Base-by-base conservation (phyloP, 2,113 vertebrate species). In the Hepsetus odoe region DNA sequence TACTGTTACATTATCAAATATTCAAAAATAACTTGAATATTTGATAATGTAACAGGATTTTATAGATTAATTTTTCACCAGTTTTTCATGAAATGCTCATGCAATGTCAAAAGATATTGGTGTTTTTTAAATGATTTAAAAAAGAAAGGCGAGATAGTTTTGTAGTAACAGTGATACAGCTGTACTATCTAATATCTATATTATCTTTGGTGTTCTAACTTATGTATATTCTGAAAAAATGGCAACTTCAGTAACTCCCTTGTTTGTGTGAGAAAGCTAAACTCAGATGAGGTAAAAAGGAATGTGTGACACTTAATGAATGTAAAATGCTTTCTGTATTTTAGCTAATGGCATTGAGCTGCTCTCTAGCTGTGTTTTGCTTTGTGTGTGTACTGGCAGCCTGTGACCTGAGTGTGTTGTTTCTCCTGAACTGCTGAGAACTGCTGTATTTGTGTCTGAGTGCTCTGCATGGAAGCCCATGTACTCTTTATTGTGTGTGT, bases 331-430 rank as follows among this genome's bases (percentile, higher is more conserved):
- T 10, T 24, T 55, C 20, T 55, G 9, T 35, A 6, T 61, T 26
- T 61, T 61, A 32, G 13, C 24, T 6, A 30, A 28, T 20, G 16
- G 26, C 28, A 32, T 16, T 61, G 28, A 35, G 59, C 14, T 16
- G 13, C 71, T 69, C 26, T 26, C 67, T 55, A 74, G 55, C 38
- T 59, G 55, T 59, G 58, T 72, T 40, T 40, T 58, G 32, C 18
- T 51, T 32, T 53, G 28, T 51, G 46, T 38, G 46, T 35, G 20
- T 46, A 20, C 32, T 11, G 40, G 16, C 46, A 49, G 22, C 40
- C 14, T 55, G 46, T 53, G 46, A 1, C 46, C 18, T 49, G 61
- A 26, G n/a, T 66, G 32, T 3, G 26, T 53, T 59, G 5, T 24
- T 5, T n/a, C 18, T 40, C 20, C 61, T 38, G 32, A 55, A 24